Base-by-base conservation (phyloP, 1,140 invertebrate species). In the Bombus impatiens region DNA sequence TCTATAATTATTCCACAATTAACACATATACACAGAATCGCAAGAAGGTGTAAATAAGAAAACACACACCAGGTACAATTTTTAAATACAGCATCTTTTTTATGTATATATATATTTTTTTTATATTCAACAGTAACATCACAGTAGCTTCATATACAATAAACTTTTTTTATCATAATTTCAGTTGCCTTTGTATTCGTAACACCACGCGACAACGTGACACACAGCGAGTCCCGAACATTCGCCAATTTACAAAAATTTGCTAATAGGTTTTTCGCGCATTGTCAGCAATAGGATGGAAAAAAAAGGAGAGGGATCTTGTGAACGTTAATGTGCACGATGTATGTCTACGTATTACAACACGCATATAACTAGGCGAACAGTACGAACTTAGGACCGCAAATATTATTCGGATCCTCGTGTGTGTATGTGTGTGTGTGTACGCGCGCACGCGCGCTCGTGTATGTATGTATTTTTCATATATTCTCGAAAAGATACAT, bases 41-140 rank as follows among this genome's bases (percentile, higher is more conserved):
- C 25, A 57, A 9, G 47, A 82, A 68, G 79, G 78, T 53, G 53
- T 71, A 83, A 86, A 89, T 83, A 42, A 89, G 15, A 86, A 65
- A 67, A 35, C 70, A 86, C 78, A 47, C 78, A 47, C 84, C 67
- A 37, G 78, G 78, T 40, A 86, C 68, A 75, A n/a, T 89, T 71
- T 85, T 89, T 84, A 84, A 87, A 89, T 91, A 93, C 89, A 92
- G 88, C 88, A 91, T 92, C 80, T 87, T 92, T 72, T 89, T 92
- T 90, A 83, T 92, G 75, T 92, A 89, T 93, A 88, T 93, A 89
- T 93, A 88, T 91, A 90, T 32, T 91, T 90, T 53, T 91, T 92
- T 93, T 93, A 94, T 95, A 94, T 95, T 94, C 93, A 94, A 94
- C 94, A 93, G 92, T 94, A 94, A 95, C 94, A 94, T 95, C 94